Evolutionary conservation across 2,113 vertebrate species (phyloP), one percentile per base, ranked within the genome.

Genomic region (Panthera uncia): DNA sequence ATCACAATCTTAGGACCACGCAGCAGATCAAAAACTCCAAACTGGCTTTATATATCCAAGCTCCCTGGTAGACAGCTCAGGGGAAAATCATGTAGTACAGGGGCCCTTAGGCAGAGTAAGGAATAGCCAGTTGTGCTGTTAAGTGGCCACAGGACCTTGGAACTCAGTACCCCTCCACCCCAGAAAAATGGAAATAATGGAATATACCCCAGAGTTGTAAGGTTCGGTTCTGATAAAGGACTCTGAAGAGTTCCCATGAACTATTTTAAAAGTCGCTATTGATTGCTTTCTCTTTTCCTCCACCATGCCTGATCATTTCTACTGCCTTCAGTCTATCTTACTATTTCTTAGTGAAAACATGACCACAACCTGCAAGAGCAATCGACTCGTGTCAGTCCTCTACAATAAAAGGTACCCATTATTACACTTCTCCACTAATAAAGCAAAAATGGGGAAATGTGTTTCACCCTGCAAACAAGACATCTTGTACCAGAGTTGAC

Each of bases 381-480:
- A 74, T 23, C 25, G 31, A 12, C 45, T 36, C 19, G 9, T 14
- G 63, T 52, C 19, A 57, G 73, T 45, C 65, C 66, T 50, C 50
- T 80, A 48, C 3, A 50, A 15, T 45, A 86, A 57, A 78, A 61
- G 23, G 68, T 4, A 80, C 0, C 18, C n/a, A 80, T 4, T 23
- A 41, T 29, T 89, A 61, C 16, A 92, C 45, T 84, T 71, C 68
- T 94, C 63, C 76, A 50, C 18, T 52, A 89, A 48, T 50, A 87
- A 55, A 78, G 76, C 23, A 94, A 73, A 87, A 88, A 66, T 3
- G 36, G 25, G 13, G 41, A 78, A 78, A 78, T 48, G 74, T 85
- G 61, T 29, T 71, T 93, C n/a, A 38, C 10, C 15, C 4, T 23
- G 76, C 50, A 74, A 55, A n/a, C 66, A 66, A 81, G 55, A 8